Percentiles rank a stretch among this genome's conserved stretches.
phyloP scores from a whole-genome alignment of 2,888 invertebrate species.

The Carabus problematicus region DNA sequence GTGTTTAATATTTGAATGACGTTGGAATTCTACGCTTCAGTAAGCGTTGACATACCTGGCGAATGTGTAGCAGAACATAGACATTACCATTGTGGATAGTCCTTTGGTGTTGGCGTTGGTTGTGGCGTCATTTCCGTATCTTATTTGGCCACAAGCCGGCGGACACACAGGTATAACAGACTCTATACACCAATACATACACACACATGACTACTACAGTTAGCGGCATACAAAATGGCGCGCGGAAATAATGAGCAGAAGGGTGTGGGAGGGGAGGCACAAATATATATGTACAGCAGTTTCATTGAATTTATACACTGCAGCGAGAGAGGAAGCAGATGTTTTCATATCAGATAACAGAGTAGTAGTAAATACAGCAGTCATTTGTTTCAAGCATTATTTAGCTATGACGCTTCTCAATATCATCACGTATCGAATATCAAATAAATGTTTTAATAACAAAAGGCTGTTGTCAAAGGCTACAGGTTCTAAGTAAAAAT shows the following conservation, averaged over 20 bases:
- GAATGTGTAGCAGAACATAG: constrained; percentile 42
- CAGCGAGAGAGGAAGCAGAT: neutral
- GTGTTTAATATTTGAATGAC: too few species aligned
- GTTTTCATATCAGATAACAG: neutral
- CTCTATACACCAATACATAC: constrained; percentile 66
- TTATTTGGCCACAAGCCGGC: constrained; percentile 83
- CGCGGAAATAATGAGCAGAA: neutral
- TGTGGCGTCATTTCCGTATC: constrained; percentile 65
- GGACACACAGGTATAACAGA: constrained; percentile 92
- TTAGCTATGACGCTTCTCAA: constrained; percentile 36
- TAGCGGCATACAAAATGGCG: neutral
- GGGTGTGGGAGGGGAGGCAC: constrained; percentile 57
- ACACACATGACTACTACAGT: constrained; percentile 10
- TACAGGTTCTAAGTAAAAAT: constrained; percentile 6
- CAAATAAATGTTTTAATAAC: neutral
- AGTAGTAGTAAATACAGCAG: constrained; percentile 19
- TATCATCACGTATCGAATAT: constrained; percentile 21
- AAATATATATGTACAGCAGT: constrained; percentile 92
- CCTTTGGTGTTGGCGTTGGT: neutral
- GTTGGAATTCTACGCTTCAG: too few species aligned
- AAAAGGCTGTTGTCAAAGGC: too few species aligned
- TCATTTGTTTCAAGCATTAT: constrained; percentile 24
- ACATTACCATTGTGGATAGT: constrained; percentile 4
- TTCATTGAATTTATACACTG: constrained; percentile 80
- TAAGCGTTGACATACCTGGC: constrained; percentile 53